Evolutionary conservation across 2,888 invertebrate species (phyloP).

Genomic region (Adelphocoris suturalis): DNA sequence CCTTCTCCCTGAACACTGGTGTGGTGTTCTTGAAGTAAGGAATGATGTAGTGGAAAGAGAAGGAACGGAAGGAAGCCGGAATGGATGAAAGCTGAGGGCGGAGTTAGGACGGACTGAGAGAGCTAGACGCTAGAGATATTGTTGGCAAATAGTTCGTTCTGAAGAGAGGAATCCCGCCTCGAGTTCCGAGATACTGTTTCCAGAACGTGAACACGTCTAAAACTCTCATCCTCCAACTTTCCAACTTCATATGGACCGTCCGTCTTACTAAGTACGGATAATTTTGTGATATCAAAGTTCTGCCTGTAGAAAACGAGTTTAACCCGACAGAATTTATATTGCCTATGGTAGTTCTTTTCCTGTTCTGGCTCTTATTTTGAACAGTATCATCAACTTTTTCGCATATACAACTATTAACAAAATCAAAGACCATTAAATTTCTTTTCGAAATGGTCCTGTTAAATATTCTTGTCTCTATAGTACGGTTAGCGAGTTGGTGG

Average conservation of each 20-base stretch:
- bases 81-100: not conserved
- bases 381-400: no score
- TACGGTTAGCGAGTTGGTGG: no score
- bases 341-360: not conserved
- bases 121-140: not conserved
- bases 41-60: constrained; percentile 4
- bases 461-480: no score
- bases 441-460: no score
- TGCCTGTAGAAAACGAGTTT: not conserved
- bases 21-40: not conserved
- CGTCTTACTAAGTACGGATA: not conserved
- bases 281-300: not conserved
- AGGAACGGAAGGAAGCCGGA: not conserved
- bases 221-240: not conserved
- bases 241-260: not conserved
- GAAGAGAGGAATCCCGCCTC: not conserved
- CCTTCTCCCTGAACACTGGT: no score
- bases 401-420: no score
- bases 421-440: no score
- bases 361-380: no score
- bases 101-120: not conserved
- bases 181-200: constrained; percentile 25
- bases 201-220: not conserved
- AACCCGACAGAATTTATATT: not conserved
- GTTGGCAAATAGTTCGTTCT: constrained; percentile 1